phyloP scores from a whole-genome alignment of 2,888 invertebrate genomes.

The Nomada lathburiana region DNA sequence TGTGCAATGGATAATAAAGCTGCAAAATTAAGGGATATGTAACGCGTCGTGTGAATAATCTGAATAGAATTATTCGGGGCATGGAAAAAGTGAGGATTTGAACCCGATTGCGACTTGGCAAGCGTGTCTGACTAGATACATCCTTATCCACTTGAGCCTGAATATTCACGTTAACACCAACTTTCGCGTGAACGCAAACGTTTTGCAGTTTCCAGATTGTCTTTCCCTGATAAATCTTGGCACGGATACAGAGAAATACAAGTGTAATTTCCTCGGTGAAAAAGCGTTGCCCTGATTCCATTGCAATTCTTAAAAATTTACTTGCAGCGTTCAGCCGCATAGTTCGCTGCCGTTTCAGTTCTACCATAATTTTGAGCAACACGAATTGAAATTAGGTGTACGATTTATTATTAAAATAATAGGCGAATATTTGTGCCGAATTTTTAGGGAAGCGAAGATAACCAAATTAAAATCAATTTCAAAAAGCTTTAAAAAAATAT shows the following conservation, averaged over 20 bases:
- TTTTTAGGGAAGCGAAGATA: no score
- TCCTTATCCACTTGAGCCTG: conserved; percentile 48
- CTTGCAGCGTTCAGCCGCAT: background rate
- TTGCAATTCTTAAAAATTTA: background rate
- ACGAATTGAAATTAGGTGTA: background rate
- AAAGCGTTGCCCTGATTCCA: background rate
- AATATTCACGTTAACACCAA: conserved; percentile 51
- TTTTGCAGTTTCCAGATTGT: conserved; percentile 50
- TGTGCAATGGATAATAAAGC: background rate
- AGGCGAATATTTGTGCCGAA: no score
- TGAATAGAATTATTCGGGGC: background rate
- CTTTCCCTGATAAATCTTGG: conserved; percentile 42
- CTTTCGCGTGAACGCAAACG: conserved; percentile 37
- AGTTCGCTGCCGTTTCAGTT: background rate
- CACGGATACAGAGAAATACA: conserved; percentile 5
- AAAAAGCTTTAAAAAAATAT: no score
- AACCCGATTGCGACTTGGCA: conserved; percentile 26
- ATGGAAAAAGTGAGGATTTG: conserved; percentile 6
- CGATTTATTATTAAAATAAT: background rate
- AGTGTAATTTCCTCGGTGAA: background rate
- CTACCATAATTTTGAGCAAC: background rate
- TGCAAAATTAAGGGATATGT: no score
- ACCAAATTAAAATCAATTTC: no score
- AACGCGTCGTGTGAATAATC: background rate
- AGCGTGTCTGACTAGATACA: conserved; percentile 42